Percentiles rank a stretch among this genome's conserved stretches.
These are phyloP conservation scores for Oncorhynchus clarkii DNA, from an alignment of 2,113 vertebrate genomes.

Conservation along the genomic window DNA sequence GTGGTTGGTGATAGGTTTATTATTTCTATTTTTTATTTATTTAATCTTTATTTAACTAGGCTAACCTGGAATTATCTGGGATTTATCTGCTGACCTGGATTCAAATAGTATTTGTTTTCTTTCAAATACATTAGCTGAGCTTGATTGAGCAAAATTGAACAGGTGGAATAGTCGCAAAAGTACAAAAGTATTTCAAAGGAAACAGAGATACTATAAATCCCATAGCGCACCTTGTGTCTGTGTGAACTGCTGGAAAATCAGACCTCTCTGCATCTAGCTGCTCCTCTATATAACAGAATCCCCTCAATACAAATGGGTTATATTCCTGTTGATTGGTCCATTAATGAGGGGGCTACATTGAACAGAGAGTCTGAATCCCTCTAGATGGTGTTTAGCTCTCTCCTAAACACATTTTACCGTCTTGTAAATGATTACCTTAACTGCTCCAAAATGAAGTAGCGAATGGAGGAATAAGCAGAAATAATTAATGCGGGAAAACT, in stretches of 20 bases:
- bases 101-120: too few relatives aligned
- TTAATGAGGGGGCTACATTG: not conserved
- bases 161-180: too few relatives aligned
- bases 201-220: not conserved
- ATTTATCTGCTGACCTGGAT: too few relatives aligned
- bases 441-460: not conserved
- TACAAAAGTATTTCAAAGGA: too few relatives aligned
- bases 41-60: too few relatives aligned
- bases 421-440: not conserved
- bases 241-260: not conserved
- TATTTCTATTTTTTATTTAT: too few relatives aligned
- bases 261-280: not conserved
- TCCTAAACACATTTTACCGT: not conserved
- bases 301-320: slow-evolving; percentile 4
- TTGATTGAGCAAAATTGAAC: too few relatives aligned
- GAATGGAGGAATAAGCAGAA: not conserved
- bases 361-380: not conserved
- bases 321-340: not conserved
- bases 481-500: not conserved
- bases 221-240: not conserved
- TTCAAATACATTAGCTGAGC: too few relatives aligned
- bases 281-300: not conserved
- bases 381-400: too few relatives aligned
- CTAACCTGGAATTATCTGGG: too few relatives aligned
- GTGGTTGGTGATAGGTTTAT: too few relatives aligned